A percentile compares a stretch with the other conserved stretches of the same genome.
These are phyloP conservation scores for Piaya cayana DNA, from an alignment of 2,113 vertebrate genomes.

Conservation along the genomic window DNA sequence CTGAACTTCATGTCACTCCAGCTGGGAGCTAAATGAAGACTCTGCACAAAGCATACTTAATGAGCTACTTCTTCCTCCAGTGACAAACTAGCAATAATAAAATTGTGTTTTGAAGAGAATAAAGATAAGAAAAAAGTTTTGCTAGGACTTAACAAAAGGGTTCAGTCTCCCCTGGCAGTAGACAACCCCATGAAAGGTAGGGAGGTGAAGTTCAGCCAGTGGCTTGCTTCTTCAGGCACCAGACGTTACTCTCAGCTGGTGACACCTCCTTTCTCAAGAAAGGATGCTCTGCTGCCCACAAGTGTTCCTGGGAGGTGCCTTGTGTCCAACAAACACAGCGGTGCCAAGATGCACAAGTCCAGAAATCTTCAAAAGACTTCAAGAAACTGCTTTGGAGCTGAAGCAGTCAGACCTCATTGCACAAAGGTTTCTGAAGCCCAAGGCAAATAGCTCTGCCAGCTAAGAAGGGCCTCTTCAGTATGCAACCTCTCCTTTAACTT, in stretches of 20 bases:
- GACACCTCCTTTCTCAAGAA: background rate
- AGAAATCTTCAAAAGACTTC: background rate
- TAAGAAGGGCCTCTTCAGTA: background rate
- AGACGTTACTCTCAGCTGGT: background rate
- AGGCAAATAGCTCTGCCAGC: background rate
- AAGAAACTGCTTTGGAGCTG: background rate
- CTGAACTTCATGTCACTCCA: background rate
- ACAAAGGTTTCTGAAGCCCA: background rate
- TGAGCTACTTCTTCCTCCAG: background rate
- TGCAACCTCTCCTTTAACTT: background rate
- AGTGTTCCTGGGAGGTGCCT: background rate
- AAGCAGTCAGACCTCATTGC: background rate
- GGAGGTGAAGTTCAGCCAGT: background rate
- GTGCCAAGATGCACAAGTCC: background rate
- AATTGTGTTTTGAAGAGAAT: background rate
- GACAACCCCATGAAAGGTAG: background rate
- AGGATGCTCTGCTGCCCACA: background rate
- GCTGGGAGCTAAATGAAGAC: background rate
- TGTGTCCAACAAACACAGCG: background rate
- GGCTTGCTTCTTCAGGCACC: too few relatives aligned
- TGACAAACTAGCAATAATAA: background rate
- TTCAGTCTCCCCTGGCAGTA: background rate
- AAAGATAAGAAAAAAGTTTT: background rate
- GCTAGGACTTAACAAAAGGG: background rate
- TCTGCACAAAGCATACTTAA: background rate